Conservation (phyloP, 2,797 vertebrate genomes). For the Pantherophis alleghaniensis region DNA sequence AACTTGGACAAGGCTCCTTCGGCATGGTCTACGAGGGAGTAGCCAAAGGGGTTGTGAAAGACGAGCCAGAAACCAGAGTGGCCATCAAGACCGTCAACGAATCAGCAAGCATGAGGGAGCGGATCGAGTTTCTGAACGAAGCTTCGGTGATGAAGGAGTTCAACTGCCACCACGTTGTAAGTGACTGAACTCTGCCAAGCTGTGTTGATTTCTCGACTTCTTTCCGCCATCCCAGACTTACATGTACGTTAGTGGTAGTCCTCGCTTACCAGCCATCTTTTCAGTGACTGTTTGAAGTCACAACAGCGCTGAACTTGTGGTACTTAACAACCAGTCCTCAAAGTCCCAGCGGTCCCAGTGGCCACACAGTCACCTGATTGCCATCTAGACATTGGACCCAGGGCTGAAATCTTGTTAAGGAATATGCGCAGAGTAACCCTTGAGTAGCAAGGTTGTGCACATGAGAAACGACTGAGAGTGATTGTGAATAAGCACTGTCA, state of each 20-base stretch:
- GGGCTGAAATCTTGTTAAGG: no score
- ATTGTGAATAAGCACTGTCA: no score
- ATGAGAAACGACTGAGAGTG: no score
- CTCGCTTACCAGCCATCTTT: background rate
- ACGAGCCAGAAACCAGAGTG: slow-evolving; percentile 91
- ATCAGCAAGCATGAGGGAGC: slow-evolving; percentile 93
- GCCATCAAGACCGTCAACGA: slow-evolving; percentile 98
- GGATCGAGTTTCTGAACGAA: slow-evolving; percentile 97
- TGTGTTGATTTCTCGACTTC: no score
- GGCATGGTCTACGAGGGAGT: slow-evolving; percentile 98
- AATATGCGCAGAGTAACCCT: no score
- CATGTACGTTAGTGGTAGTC: background rate
- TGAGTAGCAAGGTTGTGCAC: no score
- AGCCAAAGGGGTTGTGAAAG: slow-evolving; percentile 94
- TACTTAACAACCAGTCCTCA: background rate
- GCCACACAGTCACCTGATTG: background rate
- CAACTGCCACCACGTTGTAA: slow-evolving; percentile 98
- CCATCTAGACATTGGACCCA: background rate
- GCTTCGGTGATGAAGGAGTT: slow-evolving; percentile 99
- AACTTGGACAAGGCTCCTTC: slow-evolving; percentile 96
- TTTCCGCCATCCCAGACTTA: no score
- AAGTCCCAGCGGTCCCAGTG: background rate
- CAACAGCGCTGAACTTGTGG: background rate
- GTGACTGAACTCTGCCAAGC: slow-evolving; percentile 37
- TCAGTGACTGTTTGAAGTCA: background rate